Evolutionary conservation across 2,797 vertebrate species (phyloP), one percentile per base, ranked within the genome.

Genomic region (Trichosurus vulpecula): DNA sequence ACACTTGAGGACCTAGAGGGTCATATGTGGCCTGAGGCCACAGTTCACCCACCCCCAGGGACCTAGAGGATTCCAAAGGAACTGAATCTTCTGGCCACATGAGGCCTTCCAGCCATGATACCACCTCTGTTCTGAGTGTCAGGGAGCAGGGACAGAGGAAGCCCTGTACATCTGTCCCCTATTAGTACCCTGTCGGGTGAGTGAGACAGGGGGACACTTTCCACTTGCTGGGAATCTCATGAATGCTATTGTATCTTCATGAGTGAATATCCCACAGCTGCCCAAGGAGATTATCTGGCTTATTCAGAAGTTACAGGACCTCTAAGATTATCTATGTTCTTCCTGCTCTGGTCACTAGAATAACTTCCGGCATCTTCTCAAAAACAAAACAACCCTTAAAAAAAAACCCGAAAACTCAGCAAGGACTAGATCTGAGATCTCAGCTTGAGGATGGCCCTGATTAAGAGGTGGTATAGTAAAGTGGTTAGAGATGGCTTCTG

Each of bases 221-320:
- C 29, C 2, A 13, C 51, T 51, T 81, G 51, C 91, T 90, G 94
- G 55, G 91, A 93, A 95, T 91, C 94, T 57, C 12, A 19, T 54
- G 90, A 89, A 16, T 19, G 90, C 58, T 74, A 6, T 54, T 61
- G 9, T 90, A 25, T 87, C 54, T 53, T 52, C 57, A 61, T 90
- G 29, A 41, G 13, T 91, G 92, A 54, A 51, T 87, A 74, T 55
- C n/a, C 54, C 29, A 22, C n/a, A 58, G 27, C 57, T 74, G 54
- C 92, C 74, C 74, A 81, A 61, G 27, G 51, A 30, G 81, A 57
- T 58, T 93, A 31, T 96, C 96, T 95, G 61, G 52, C 52, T 93
- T 95, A 74, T 81, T 95, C 96, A 96, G 92, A 1, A 2, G 90
- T 93, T 25, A 29, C 8, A 10, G 47, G 92, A 61, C 92, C 25